These are phyloP conservation scores for Tetragonula carbonaria DNA, from an alignment of 2,888 invertebrate species.

Conservation along the genomic window DNA sequence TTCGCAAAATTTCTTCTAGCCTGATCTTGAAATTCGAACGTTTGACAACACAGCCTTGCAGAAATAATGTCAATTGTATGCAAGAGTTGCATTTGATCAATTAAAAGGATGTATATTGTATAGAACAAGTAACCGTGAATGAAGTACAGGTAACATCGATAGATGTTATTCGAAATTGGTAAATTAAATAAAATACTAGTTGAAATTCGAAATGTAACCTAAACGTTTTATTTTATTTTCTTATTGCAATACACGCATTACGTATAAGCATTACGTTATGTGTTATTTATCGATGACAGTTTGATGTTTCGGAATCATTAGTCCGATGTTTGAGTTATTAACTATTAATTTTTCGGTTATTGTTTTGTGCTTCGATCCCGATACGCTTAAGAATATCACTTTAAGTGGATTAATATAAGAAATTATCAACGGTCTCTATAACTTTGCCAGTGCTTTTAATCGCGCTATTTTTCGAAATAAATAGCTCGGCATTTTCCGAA, in stretches of 20 bases:
- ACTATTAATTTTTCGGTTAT: not conserved
- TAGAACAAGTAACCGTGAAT: no score
- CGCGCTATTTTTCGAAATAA: not conserved
- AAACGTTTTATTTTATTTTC: not conserved
- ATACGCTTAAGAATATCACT: no score
- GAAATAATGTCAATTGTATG: not conserved
- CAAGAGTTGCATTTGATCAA: not conserved
- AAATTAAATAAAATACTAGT: not conserved
- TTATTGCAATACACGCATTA: not conserved
- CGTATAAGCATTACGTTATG: not conserved
- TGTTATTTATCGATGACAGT: not conserved
- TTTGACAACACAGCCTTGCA: not conserved
- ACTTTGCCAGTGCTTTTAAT: not conserved
- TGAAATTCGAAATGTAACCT: not conserved
- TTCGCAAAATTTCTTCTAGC: not conserved
- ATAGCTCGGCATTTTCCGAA: no score
- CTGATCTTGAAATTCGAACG: slow-evolving; percentile 5
- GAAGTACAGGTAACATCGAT: no score
- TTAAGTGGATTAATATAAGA: not conserved
- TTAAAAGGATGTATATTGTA: no score
- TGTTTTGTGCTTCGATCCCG: not conserved
- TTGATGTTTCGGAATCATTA: not conserved
- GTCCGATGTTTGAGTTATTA: not conserved
- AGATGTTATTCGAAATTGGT: no score
- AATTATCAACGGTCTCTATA: not conserved